These are phyloP conservation scores for Dastarcus helophoroides DNA, from an alignment of 2,888 invertebrate genomes.

Conservation along the genomic window DNA sequence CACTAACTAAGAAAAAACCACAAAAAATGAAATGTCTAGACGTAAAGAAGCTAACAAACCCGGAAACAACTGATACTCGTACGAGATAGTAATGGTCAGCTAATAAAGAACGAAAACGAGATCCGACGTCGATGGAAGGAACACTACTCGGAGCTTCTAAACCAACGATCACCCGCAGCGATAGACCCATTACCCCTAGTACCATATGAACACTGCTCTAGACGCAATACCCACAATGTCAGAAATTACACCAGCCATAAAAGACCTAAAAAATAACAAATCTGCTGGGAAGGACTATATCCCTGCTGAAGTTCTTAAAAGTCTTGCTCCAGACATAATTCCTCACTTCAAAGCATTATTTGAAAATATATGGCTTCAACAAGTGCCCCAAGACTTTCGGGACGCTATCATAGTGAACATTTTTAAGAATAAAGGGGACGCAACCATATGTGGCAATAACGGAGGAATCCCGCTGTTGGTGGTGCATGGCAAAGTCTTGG, in stretches of 20 bases:
- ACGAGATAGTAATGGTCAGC: too few relatives aligned
- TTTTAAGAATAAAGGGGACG: constrained; percentile 5
- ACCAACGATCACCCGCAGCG: too few relatives aligned
- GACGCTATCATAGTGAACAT: constrained; percentile 3
- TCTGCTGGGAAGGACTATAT: constrained; percentile 2
- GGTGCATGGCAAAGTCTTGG: constrained; percentile 2
- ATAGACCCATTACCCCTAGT: too few relatives aligned
- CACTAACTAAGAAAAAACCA: too few relatives aligned
- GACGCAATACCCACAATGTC: too few relatives aligned
- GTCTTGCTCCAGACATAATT: background rate
- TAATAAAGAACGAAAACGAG: too few relatives aligned
- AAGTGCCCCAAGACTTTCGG: constrained; percentile 4
- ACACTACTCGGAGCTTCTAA: too few relatives aligned
- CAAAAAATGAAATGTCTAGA: too few relatives aligned
- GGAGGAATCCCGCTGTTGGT: constrained; percentile 3
- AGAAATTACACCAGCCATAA: background rate
- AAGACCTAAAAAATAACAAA: background rate
- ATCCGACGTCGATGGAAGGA: too few relatives aligned
- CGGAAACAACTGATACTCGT: too few relatives aligned
- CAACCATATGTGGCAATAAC: constrained; percentile 3
- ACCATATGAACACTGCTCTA: too few relatives aligned
- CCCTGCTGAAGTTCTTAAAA: constrained; percentile 4
- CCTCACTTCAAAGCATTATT: background rate
- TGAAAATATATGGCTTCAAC: constrained; percentile 1
- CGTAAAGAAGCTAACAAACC: too few relatives aligned